phyloP scores from a whole-genome alignment of 2,113 vertebrate genomes.

The rabbit (Oryctolagus cuniculus) region DNA sequence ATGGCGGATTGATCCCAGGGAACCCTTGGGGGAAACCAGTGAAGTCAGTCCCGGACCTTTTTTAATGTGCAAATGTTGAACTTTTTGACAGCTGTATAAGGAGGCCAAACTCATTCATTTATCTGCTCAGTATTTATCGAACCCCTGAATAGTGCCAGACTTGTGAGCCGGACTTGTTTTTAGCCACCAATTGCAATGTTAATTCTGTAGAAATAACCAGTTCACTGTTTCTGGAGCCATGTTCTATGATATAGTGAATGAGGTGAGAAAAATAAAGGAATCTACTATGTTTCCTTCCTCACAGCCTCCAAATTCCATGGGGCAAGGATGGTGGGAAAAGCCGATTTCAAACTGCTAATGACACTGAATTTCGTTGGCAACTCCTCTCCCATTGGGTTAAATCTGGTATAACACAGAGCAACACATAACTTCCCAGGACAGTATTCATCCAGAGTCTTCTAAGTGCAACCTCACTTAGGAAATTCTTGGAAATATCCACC shows the following conservation, averaged over 20 bases:
- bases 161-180: slow-evolving; percentile 50
- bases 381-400: slow-evolving; percentile 10
- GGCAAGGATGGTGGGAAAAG: not conserved
- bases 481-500: slow-evolving; percentile 28
- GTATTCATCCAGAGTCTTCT: not conserved
- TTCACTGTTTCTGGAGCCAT: not conserved
- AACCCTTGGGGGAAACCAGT: slow-evolving; percentile 34
- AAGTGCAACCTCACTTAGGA: not conserved
- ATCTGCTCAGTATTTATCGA: slow-evolving; percentile 35
- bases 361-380: slow-evolving; percentile 34
- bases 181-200: not conserved
- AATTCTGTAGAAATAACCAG: slow-evolving; percentile 28
- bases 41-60: slow-evolving; percentile 20
- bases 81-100: slow-evolving; percentile 40
- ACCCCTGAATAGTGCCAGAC: slow-evolving; percentile 28
- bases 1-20: slow-evolving; percentile 41
- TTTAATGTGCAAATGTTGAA: slow-evolving; percentile 30
- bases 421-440: slow-evolving; percentile 41
- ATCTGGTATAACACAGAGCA: slow-evolving; percentile 7
- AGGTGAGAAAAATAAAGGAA: not conserved
- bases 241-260: not conserved
- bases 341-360: slow-evolving; percentile 15
- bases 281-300: not conserved
- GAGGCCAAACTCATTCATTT: slow-evolving; percentile 43
- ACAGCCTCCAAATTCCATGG: not conserved